phyloP scores from a whole-genome alignment of 2,888 invertebrate species.

The Malachius bipustulatus region DNA sequence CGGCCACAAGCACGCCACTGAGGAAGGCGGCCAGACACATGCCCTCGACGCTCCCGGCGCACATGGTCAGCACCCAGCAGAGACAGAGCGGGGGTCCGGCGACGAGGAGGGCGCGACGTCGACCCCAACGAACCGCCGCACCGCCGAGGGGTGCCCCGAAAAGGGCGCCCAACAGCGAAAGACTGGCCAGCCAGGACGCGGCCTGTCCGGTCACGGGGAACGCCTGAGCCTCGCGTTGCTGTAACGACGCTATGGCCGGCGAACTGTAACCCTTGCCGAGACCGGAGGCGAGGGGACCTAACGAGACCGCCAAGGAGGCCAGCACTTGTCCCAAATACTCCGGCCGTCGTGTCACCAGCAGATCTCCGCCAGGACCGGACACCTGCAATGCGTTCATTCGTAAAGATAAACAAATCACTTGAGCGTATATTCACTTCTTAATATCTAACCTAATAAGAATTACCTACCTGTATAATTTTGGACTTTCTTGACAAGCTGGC shows the following conservation, averaged over 20 bases:
- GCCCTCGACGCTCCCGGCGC: slow-evolving; percentile 63
- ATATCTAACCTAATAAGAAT: no score
- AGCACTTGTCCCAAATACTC: slow-evolving; percentile 48
- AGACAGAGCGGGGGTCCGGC: slow-evolving; percentile 65
- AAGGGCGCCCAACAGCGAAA: slow-evolving; percentile 67
- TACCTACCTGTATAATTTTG: no score
- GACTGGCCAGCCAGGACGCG: slow-evolving; percentile 71
- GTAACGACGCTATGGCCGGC: slow-evolving; percentile 66
- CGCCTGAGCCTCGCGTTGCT: slow-evolving; percentile 45
- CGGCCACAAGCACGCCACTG: slow-evolving; percentile 50
- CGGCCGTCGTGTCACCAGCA: slow-evolving; percentile 31
- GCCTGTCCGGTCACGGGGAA: slow-evolving; percentile 60
- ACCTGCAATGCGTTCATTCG: no score
- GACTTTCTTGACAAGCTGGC: no score
- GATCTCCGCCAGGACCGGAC: slow-evolving; percentile 30
- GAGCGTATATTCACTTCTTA: no score
- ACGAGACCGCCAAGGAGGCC: slow-evolving; percentile 65
- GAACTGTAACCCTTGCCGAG: slow-evolving; percentile 75
- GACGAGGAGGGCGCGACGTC: slow-evolving; percentile 55
- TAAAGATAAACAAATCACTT: no score
- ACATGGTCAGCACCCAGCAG: slow-evolving; percentile 72
- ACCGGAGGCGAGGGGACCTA: slow-evolving; percentile 69
- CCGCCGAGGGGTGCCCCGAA: slow-evolving; percentile 71
- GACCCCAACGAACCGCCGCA: slow-evolving; percentile 62
- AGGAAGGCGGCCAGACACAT: slow-evolving; percentile 77